phyloP scores from a whole-genome alignment of 64 coral and sea anemone genomes.

The Montipora efflorescens region DNA sequence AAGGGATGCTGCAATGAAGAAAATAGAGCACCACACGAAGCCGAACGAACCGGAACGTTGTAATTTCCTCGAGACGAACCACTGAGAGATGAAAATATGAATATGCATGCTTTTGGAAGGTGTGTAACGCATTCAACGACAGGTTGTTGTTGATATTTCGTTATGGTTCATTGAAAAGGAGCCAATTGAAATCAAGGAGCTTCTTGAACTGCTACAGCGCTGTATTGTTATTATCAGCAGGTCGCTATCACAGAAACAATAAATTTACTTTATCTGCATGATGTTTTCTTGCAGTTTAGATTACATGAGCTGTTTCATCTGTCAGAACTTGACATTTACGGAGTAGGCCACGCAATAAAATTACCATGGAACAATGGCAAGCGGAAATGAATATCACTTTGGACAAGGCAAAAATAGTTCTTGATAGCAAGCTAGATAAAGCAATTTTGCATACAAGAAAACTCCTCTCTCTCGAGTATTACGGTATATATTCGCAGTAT shows the following conservation, averaged over 20 bases:
- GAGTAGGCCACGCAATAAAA: too few relatives aligned
- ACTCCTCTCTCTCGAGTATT: too few relatives aligned
- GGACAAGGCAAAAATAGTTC: too few relatives aligned
- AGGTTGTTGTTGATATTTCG: constrained; percentile 34
- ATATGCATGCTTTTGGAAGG: constrained; percentile 26
- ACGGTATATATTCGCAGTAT: too few relatives aligned
- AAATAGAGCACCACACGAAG: background rate
- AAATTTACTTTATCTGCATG: background rate
- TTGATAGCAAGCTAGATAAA: too few relatives aligned
- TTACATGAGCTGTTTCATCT: background rate
- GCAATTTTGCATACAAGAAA: too few relatives aligned
- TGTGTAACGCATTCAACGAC: constrained; percentile 30
- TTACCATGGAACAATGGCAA: background rate
- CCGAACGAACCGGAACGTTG: background rate
- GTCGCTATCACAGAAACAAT: background rate
- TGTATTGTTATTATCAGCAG: constrained; percentile 3
- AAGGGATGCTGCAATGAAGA: background rate
- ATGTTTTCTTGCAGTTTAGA: background rate
- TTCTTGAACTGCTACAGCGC: background rate
- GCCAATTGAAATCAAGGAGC: constrained; percentile 12
- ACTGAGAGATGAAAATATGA: background rate
- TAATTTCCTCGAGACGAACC: background rate
- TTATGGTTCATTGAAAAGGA: constrained; percentile 15
- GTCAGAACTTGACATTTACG: too few relatives aligned
- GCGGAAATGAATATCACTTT: too few relatives aligned